Base-by-base conservation (phyloP, 2,797 vertebrate species). In the Hemibagrus guttatus region DNA sequence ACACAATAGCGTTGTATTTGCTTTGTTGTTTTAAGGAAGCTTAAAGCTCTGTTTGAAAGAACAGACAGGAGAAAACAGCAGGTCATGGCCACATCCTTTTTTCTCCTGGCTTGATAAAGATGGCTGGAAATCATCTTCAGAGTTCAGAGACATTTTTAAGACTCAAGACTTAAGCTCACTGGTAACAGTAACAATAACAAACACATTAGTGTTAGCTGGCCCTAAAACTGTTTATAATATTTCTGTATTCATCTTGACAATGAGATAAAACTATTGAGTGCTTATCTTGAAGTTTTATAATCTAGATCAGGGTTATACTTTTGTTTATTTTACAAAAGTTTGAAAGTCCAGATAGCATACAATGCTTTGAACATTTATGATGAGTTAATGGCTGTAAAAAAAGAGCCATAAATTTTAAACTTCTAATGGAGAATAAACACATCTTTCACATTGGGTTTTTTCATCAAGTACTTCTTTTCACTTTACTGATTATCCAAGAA, bases 121-220 rank as follows among this genome's bases (percentile, higher is more conserved):
- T 26, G 31, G 12, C 76, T 59, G 76, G 12, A 59, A 39, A 59
- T 59, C 54, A 59, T 59, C 9, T 79, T 79, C 31, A 39, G 21
- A 14, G 54, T 59, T 79, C 31, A 79, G 76, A 59, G 76, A 35
- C 54, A 39, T 39, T 39, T 12, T 59, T 58, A 58, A 21, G 31
- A 56, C 52, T 56, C n/a, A 49, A 49, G 46, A 49, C n/a, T 17
- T 76, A n/a, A 76, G 49, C n/a, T 54, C 74, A 56, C 52, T 56
- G n/a, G 49, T 31, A 54, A 76, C 74, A 56, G 74, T 78, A 78
- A 56, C 74, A 56, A 56, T 78, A 78, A 35, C 52, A 56, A 56
- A 76, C 49, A 72, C 69, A 26, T 49, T 46, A 49, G 21, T 49
- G 21, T 6, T 72, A 39, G 17, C 35, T 23, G 35, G 19, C 28